Percentiles rank a stretch among this genome's conserved stretches.
These are phyloP conservation scores for Frieseomelitta varia DNA, from an alignment of 1,140 invertebrate species.

Conservation along the genomic window DNA sequence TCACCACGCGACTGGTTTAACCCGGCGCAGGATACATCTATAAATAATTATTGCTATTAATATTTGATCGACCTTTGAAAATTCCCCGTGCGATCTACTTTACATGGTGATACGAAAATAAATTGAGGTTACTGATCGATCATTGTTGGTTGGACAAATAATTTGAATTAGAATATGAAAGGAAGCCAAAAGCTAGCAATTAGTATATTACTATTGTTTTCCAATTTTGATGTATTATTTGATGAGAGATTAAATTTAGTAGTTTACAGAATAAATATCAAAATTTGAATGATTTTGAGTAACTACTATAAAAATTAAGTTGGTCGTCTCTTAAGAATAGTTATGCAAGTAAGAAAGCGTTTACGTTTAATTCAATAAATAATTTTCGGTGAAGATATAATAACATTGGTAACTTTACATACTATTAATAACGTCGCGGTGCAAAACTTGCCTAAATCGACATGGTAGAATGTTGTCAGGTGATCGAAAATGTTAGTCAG, in stretches of 20 bases:
- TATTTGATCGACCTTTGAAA: background rate
- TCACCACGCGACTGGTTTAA: background rate
- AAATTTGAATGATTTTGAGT: no score
- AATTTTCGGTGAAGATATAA: no score
- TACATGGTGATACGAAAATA: background rate
- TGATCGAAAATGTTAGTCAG: no score
- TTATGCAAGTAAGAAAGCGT: no score
- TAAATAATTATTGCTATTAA: background rate
- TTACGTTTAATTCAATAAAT: no score
- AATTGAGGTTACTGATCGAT: background rate
- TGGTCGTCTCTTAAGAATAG: no score
- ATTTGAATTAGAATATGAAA: background rate
- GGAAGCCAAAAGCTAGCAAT: background rate
- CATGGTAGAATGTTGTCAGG: no score
- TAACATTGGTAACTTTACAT: no score
- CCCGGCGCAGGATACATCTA: background rate
- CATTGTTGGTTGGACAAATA: background rate
- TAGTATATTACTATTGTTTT: background rate
- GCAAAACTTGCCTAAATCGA: no score
- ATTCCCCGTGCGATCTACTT: background rate
- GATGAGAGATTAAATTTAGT: background rate
- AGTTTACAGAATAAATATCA: no score
- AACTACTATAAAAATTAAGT: no score
- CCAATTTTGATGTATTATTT: background rate
- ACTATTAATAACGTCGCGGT: no score